A percentile compares a stretch with the other conserved stretches of the same genome.
Conservation (phyloP, 2,797 vertebrate species). For the Phylloscopus collybita region DNA sequence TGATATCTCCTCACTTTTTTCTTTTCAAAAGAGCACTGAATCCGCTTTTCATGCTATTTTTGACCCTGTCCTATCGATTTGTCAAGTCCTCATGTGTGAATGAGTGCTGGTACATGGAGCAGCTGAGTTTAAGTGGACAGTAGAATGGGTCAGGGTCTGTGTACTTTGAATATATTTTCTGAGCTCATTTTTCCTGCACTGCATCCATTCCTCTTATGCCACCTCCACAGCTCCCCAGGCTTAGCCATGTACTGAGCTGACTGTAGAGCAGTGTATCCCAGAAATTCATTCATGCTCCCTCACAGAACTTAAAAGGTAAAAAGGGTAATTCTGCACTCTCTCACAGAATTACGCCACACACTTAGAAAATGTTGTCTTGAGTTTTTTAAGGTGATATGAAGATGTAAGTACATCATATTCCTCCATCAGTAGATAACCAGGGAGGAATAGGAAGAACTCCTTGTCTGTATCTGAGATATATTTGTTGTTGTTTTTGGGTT, state of each 20-base stretch:
- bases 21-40: not conserved
- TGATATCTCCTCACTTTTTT: not conserved
- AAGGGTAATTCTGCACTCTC: not conserved
- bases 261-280: rapidly evolving
- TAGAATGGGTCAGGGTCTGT: not conserved
- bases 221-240: not conserved
- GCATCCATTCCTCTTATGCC: not conserved
- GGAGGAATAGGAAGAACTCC: not conserved
- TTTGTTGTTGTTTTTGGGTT: not conserved
- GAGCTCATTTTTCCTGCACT: not conserved
- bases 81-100: not conserved
- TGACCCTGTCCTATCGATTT: not conserved
- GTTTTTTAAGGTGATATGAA: not conserved
- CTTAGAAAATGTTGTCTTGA: not conserved
- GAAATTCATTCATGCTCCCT: not conserved
- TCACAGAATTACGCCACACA: not conserved
- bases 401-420: not conserved
- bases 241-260: not conserved
- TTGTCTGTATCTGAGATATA: not conserved
- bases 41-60: not conserved
- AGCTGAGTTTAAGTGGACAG: not conserved
- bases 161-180: not conserved
- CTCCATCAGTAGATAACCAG: not conserved
- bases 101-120: not conserved
- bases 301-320: not conserved